Evolutionary conservation across 2,797 vertebrate genomes (phyloP).

Genomic region (Falco columbarius): DNA sequence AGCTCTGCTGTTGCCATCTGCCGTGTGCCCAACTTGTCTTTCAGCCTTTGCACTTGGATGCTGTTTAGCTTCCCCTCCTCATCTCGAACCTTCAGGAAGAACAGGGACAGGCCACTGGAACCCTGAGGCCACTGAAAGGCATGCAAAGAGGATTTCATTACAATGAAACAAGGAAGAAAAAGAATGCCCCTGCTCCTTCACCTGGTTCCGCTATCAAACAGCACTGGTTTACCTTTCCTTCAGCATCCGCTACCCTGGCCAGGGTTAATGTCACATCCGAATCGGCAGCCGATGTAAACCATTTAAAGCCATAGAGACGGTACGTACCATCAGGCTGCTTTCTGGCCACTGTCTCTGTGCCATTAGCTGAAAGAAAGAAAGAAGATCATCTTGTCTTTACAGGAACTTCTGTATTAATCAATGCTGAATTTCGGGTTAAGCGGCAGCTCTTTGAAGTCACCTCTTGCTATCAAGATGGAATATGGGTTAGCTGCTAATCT

Average conservation of each 20-base stretch:
- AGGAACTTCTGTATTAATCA: background rate
- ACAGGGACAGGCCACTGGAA: conserved; percentile 83
- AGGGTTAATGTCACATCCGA: conserved; percentile 86
- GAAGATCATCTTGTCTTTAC: background rate
- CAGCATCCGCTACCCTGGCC: conserved; percentile 78
- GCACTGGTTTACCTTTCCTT: conserved; percentile 77
- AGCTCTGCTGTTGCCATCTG: conserved; percentile 90
- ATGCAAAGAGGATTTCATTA: background rate
- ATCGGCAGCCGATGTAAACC: conserved; percentile 90
- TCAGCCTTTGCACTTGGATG: conserved; percentile 87
- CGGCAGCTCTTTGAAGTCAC: background rate
- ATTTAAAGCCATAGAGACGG: conserved; percentile 86
- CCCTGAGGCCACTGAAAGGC: background rate
- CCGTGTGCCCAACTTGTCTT: conserved; percentile 88
- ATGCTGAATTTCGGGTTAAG: background rate
- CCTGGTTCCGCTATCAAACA: background rate
- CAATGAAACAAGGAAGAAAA: background rate
- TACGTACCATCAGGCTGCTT: conserved; percentile 82
- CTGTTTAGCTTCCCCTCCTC: conserved; percentile 80
- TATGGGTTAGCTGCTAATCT: background rate
- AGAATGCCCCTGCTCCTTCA: background rate
- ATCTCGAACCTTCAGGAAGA: conserved; percentile 82
- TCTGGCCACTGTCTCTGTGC: conserved; percentile 86
- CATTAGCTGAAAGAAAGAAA: conserved; percentile 68
- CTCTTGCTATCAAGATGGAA: background rate